Evolutionary conservation across 2,797 vertebrate genomes (phyloP).

Genomic region (Pipistrellus kuhlii): DNA sequence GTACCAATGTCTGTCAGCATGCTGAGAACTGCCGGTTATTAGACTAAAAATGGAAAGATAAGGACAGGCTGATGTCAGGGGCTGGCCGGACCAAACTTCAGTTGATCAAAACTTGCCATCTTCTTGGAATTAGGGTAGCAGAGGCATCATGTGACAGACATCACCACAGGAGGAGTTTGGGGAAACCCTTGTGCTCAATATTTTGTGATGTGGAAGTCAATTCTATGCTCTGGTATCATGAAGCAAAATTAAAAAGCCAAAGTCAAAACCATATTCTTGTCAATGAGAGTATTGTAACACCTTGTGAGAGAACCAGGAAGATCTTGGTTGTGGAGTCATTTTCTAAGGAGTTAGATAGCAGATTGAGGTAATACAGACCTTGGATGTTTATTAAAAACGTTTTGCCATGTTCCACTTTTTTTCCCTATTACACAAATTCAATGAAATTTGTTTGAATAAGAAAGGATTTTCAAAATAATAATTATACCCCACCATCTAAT

Average conservation of each 20-base stretch:
- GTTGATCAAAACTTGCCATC: background rate
- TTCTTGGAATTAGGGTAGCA: background rate
- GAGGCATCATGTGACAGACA: background rate
- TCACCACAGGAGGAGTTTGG: background rate
- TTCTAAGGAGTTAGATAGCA: slow-evolving; percentile 37
- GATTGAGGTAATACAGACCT: background rate
- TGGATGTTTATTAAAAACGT: background rate
- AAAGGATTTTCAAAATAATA: slow-evolving; percentile 56
- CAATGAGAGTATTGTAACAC: background rate
- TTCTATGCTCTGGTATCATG: slow-evolving; percentile 2
- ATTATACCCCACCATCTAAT: slow-evolving; percentile 44
- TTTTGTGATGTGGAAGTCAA: slow-evolving; percentile 18
- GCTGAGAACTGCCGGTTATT: background rate
- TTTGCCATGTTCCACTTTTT: background rate
- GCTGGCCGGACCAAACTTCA: background rate
- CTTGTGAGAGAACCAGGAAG: slow-evolving; percentile 14
- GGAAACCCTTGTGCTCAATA: background rate
- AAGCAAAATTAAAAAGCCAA: slow-evolving; percentile 50
- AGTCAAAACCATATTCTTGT: background rate
- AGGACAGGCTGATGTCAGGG: background rate
- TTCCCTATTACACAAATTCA: slow-evolving; percentile 51
- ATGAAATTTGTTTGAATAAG: slow-evolving; percentile 54
- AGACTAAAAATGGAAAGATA: background rate
- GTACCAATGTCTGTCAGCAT: background rate
- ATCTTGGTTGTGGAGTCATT: background rate